Conservation (phyloP, 1,140 invertebrate species). For the Lepidurus apus region DNA sequence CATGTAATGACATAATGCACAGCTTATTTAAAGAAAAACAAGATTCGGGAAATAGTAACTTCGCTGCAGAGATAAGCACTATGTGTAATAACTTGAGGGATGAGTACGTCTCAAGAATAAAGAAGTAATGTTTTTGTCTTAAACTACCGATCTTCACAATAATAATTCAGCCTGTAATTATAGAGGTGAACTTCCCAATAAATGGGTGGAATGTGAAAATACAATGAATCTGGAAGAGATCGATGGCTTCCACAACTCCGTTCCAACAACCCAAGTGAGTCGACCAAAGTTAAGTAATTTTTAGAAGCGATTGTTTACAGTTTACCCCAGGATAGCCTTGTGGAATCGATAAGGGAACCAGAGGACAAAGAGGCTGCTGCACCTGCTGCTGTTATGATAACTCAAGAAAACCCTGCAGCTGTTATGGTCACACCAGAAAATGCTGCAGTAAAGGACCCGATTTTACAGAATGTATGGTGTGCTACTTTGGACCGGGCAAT, state of each 20-base stretch:
- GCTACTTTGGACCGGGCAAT: too few relatives aligned
- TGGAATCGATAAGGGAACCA: neutral
- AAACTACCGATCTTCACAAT: neutral
- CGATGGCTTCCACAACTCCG: neutral
- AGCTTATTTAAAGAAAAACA: neutral
- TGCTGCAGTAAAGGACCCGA: too few relatives aligned
- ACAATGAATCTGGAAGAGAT: slow-evolving; percentile 1
- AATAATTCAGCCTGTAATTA: neutral
- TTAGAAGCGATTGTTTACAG: neutral
- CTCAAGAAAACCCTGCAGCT: neutral
- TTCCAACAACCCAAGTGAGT: neutral
- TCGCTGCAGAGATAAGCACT: neutral
- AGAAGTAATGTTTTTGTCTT: neutral
- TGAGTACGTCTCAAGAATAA: slow-evolving; percentile 6
- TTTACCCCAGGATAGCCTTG: neutral
- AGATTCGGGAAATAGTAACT: neutral
- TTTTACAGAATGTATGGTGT: too few relatives aligned
- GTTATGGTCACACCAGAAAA: too few relatives aligned
- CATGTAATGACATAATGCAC: neutral
- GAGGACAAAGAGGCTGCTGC: neutral
- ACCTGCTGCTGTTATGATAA: neutral
- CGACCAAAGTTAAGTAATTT: neutral
- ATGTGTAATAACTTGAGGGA: neutral
- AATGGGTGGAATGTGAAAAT: slow-evolving; percentile 6
- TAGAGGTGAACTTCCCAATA: slow-evolving; percentile 5